These are phyloP conservation scores for Coranthus polyacanthus DNA, from an alignment of 2,797 vertebrate genomes.

Conservation along the genomic window DNA sequence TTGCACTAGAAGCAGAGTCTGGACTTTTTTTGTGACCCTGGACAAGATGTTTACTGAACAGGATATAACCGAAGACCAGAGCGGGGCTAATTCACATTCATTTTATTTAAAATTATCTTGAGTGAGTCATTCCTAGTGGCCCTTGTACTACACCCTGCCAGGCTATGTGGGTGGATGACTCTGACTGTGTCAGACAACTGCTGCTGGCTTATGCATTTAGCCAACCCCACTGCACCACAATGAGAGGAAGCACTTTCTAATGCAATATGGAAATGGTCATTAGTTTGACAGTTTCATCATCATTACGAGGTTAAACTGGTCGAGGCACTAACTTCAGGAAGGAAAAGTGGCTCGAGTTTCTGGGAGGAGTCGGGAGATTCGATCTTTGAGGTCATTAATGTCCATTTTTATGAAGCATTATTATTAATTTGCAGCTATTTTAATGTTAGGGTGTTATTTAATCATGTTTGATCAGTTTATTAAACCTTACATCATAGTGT, in stretches of 20 bases:
- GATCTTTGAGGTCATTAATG: conserved; percentile 27
- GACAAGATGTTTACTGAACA: conserved; percentile 13
- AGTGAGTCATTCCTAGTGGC: conserved; percentile 54
- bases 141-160: conserved; percentile 36
- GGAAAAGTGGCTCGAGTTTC: conserved; percentile 22
- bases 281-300: conserved; percentile 66
- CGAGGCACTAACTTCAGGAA: conserved; percentile 51
- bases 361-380: conserved; percentile 19
- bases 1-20: no score
- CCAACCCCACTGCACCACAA: conserved; percentile 43
- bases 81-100: conserved; percentile 46
- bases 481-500: no score
- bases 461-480: no score
- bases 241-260: conserved; percentile 65
- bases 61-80: conserved; percentile 25
- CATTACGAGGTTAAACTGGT: conserved; percentile 69
- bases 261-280: conserved; percentile 67
- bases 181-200: conserved; percentile 56
- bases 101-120: conserved; percentile 55
- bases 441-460: conserved; percentile 35
- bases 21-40: background rate
- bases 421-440: no score
- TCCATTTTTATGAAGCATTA: no score
- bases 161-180: conserved; percentile 62
- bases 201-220: conserved; percentile 58